phyloP scores from a whole-genome alignment of 1,140 invertebrate genomes.

The Physella acuta region DNA sequence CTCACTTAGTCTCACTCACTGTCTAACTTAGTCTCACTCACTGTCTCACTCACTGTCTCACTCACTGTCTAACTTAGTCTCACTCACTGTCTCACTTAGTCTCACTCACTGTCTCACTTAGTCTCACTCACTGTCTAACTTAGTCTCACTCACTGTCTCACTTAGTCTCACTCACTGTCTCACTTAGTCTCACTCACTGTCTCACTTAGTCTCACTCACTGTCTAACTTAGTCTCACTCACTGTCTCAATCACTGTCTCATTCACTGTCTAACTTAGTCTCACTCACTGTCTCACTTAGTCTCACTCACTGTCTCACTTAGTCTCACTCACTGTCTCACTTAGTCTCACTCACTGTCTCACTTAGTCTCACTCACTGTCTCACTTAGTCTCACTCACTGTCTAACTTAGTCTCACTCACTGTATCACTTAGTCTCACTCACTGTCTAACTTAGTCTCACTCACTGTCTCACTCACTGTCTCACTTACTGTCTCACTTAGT shows the following conservation, averaged over 20 bases:
- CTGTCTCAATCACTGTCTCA: not conserved
- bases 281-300: not conserved
- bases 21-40: not conserved
- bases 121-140: not conserved
- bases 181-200: too few species aligned
- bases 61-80: not conserved
- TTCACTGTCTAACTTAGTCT: not conserved
- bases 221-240: not conserved
- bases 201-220: conserved; percentile 3
- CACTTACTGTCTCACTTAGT: conserved; percentile 9
- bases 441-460: not conserved
- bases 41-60: not conserved
- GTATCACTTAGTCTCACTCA: not conserved
- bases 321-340: conserved; percentile 15
- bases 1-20: not conserved
- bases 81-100: conserved; percentile 9
- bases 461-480: conserved; percentile 5
- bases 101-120: conserved; percentile 6
- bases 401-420: not conserved
- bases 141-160: conserved; percentile 1
- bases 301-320: not conserved
- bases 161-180: not conserved
- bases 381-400: not conserved
- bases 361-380: not conserved
- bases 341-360: not conserved